phyloP scores from a whole-genome alignment of 64 coral and sea anemone species.

The Montipora sp. region DNA sequence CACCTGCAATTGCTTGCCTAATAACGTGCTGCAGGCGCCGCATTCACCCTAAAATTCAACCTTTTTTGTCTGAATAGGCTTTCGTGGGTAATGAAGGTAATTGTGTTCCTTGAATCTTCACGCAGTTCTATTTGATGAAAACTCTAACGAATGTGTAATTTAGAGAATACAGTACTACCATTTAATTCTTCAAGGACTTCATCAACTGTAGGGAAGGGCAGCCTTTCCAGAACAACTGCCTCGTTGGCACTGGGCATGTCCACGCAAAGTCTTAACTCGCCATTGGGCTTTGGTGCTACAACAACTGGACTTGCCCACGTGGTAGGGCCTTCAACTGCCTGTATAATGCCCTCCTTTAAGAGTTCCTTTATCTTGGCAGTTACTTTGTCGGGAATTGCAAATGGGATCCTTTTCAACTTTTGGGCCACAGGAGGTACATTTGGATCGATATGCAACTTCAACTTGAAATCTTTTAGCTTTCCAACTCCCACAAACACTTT shows the following conservation, averaged over 20 bases:
- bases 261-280: neutral
- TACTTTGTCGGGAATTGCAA: neutral
- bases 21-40: constrained; percentile 49
- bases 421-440: neutral
- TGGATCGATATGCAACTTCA: neutral
- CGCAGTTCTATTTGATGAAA: constrained; percentile 49
- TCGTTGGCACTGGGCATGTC: neutral
- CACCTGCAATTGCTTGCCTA: constrained; percentile 23
- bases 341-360: constrained; percentile 23
- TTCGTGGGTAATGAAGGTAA: constrained; percentile 1
- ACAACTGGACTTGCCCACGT: constrained; percentile 45
- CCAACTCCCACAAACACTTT: neutral
- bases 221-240: constrained; percentile 3
- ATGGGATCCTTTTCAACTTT: neutral
- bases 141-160: neutral
- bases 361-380: neutral
- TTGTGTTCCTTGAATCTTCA: constrained; percentile 15
- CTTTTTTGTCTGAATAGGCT: constrained; percentile 23
- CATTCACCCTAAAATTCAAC: constrained; percentile 13
- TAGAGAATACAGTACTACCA: constrained; percentile 47
- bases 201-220: constrained; percentile 15
- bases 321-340: constrained; percentile 10
- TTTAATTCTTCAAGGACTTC: constrained; percentile 19
- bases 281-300: neutral
- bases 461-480: neutral